These are phyloP conservation scores for Butorides virescens DNA, from an alignment of 2,113 vertebrate species.

Conservation along the genomic window DNA sequence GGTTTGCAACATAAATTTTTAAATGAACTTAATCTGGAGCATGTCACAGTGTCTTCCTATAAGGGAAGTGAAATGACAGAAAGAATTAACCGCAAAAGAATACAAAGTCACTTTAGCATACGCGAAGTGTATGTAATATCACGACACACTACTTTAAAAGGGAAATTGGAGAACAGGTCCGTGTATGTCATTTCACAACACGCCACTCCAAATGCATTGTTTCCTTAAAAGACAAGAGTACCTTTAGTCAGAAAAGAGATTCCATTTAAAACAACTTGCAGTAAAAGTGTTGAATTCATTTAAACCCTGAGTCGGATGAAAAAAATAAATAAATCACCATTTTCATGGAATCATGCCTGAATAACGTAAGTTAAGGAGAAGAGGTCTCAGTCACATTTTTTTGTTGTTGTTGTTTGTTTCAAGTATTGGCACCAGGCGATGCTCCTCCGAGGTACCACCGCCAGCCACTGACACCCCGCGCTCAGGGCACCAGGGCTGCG, in stretches of 20 bases:
- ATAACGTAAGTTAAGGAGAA: background rate
- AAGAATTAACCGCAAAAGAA: background rate
- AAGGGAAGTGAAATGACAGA: background rate
- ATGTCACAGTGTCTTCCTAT: background rate
- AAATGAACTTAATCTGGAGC: background rate
- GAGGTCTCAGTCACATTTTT: background rate
- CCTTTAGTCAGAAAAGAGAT: background rate
- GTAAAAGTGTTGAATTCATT: background rate
- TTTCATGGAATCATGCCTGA: background rate
- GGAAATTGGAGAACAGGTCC: background rate
- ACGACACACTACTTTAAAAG: background rate
- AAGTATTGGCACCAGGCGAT: background rate
- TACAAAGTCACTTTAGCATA: background rate
- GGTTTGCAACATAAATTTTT: background rate
- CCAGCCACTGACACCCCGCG: fast-evolving
- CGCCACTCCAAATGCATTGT: background rate
- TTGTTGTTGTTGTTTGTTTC: background rate
- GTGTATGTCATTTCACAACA: background rate
- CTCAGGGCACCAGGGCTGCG: fast-evolving
- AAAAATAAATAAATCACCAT: background rate
- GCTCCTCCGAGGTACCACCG: background rate
- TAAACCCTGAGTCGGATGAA: background rate
- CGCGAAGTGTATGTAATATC: fast-evolving
- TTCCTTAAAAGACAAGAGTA: background rate
- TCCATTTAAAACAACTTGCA: background rate